Evolutionary conservation across 2,888 invertebrate species (phyloP), one percentile per base, ranked within the genome.

Genomic region (Leptura quadrifasciata): DNA sequence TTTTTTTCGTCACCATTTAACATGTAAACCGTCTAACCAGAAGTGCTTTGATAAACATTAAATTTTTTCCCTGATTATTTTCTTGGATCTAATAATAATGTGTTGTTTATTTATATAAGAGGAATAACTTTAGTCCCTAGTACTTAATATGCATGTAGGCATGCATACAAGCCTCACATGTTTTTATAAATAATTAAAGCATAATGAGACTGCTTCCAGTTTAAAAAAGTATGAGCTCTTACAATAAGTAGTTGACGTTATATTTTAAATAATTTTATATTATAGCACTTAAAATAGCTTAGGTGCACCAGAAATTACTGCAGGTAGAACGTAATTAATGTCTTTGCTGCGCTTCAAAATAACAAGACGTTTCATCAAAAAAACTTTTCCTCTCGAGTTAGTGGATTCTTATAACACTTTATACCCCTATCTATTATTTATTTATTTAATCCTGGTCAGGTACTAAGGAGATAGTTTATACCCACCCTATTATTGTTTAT

Each of bases 1-100:
- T 47, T n/a, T 47, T 39, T 47, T 47, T n/a, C 47, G 39, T 47
- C 47, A 47, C 47, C n/a, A 39, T 47, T 47, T 47, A 47, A 47
- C n/a, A 47, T 47, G n/a, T 47, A 47, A 47, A 47, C 47, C n/a
- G 47, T n/a, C 47, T n/a, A 47, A 47, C 47, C 5, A 12, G 47
- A 15, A 47, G n/a, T 47, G 15, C 5, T 47, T 47, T 47, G n/a
- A 47, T 47, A 47, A 17, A 15, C 47, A 47, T 47, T n/a, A 47
- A 5, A 17, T 47, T 15, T 4, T n/a, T 47, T 47, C 1, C 47
- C 3, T 47, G 47, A 47, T 47, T 47, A 47, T 47, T 47, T 47
- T 47, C 47, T 47, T 17, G 47, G 5, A n/a, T 47, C 47, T 47
- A 47, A 47, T 47, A 47, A 47, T 47, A 47, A 47, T 47, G n/a